Evolutionary conservation across 2,888 invertebrate genomes (phyloP), one percentile per base, ranked within the genome.

Genomic region (Junonia oenone): DNA sequence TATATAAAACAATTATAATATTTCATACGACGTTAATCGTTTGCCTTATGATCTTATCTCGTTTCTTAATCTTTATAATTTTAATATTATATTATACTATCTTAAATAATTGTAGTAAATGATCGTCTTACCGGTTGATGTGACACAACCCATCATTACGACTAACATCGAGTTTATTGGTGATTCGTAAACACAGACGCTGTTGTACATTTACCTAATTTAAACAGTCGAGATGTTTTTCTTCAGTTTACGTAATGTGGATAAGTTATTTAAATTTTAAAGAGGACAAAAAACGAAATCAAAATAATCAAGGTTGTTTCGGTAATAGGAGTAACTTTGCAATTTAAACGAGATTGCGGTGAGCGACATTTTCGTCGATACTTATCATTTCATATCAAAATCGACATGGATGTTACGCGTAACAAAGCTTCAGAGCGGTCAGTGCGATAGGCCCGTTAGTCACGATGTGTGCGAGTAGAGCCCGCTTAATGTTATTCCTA

Each of bases 401-500:
- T 15, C 2, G 11, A 11, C 19, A 15, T n/a, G 2, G 11, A 19
- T 11, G 5, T 19, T 6, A n/a, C 9, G 11, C 6, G 38, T 6
- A 4, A 5, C 11, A 40, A 9, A 14, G 9, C 38, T 14, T 8
- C 15, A 22, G 14, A 53, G 37, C 53, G 40, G 53, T 57, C 56
- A 49, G 29, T 57, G 52, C 22, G 52, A 14, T 11, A 11, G 38
- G 52, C 15, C 56, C 66, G 61, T 63, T 63, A 63, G 47, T 61
- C 19, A 60, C 61, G 38, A 56, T 48, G 51, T 35, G 60, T 61
- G 56, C 55, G 51, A 55, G 31, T 14, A 38, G 40, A 26, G 45
- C 59, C 58, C 58, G 59, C 59, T 63, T 58, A 63, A 62, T 59
- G 64, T 63, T 60, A 62, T 56, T 61, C 49, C 35, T 55, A 55